Percentiles rank a stretch among this genome's conserved stretches.
Conservation (phyloP, 2,113 vertebrate genomes). For the Forbesichthys agassizii region DNA sequence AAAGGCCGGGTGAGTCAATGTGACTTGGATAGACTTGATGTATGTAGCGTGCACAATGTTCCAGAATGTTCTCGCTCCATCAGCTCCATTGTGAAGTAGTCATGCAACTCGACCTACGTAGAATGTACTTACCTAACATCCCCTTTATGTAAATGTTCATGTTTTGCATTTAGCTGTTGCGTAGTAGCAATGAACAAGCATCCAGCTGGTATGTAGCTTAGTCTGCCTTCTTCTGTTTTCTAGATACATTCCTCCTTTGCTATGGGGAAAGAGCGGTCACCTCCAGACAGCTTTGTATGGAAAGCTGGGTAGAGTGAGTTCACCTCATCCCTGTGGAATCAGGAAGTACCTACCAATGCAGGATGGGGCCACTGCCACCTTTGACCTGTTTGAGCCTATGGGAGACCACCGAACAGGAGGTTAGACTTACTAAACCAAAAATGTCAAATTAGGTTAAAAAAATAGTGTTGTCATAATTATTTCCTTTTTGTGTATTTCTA, state of each 20-base stretch:
- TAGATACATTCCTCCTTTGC: conserved; percentile 94
- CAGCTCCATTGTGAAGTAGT: too few species aligned
- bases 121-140: too few species aligned
- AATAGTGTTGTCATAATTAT: neutral
- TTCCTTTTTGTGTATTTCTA: conserved; percentile 3
- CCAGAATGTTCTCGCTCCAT: neutral
- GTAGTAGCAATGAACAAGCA: too few species aligned
- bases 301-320: conserved; percentile 94
- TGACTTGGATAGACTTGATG: neutral
- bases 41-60: conserved; percentile 13
- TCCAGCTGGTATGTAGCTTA: too few species aligned
- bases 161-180: too few species aligned
- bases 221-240: conserved; percentile 36
- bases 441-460: too few species aligned
- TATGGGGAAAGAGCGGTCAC: conserved; percentile 98
- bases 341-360: conserved; percentile 96
- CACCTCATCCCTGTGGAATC: conserved; percentile 87
- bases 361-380: conserved; percentile 94
- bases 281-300: conserved; percentile 96
- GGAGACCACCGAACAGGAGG: conserved; percentile 91
- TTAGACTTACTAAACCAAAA: conserved; percentile 53
- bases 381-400: conserved; percentile 94
- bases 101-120: too few species aligned
- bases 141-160: too few species aligned
- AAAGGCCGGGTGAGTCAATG: conserved; percentile 10